These are phyloP conservation scores for Agrotis ipsilon DNA, from an alignment of 2,888 invertebrate species.

Conservation along the genomic window DNA sequence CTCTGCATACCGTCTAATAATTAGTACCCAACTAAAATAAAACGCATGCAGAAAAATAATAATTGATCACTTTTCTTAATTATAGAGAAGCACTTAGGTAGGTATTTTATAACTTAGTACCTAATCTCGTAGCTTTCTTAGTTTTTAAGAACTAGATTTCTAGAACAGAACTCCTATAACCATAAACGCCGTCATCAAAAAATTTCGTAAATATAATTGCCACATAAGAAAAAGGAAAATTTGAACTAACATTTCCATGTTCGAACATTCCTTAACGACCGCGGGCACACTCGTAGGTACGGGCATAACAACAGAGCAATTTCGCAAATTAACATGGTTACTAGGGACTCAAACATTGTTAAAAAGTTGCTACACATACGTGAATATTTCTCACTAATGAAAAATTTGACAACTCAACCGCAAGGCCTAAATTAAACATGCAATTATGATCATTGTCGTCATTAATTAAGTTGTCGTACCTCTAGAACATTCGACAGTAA, in stretches of 20 bases:
- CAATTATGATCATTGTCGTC: conserved; percentile 21
- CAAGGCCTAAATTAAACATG: conserved; percentile 15
- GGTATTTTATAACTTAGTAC: not conserved
- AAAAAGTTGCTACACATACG: not conserved
- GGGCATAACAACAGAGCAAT: not conserved
- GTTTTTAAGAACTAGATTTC: not conserved
- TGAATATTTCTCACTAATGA: conserved; percentile 7
- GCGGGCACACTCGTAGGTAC: too few relatives aligned
- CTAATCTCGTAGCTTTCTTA: not conserved
- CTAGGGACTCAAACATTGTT: not conserved
- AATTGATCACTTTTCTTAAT: not conserved
- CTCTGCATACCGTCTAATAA: not conserved
- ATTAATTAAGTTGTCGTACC: conserved; percentile 23
- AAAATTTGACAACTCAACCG: not conserved
- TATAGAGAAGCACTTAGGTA: not conserved
- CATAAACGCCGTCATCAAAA: too few relatives aligned
- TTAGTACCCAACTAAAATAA: not conserved
- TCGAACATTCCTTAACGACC: not conserved
- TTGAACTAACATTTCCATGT: too few relatives aligned
- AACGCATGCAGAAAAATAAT: not conserved
- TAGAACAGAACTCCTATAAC: too few relatives aligned
- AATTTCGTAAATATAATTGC: too few relatives aligned
- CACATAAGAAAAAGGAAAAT: too few relatives aligned
- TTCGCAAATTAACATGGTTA: not conserved
- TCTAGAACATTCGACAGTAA: not conserved